Percentiles rank a stretch among this genome's conserved stretches.
Conservation (phyloP, 2,888 invertebrate genomes). For the Pyrrhosoma nymphula region DNA sequence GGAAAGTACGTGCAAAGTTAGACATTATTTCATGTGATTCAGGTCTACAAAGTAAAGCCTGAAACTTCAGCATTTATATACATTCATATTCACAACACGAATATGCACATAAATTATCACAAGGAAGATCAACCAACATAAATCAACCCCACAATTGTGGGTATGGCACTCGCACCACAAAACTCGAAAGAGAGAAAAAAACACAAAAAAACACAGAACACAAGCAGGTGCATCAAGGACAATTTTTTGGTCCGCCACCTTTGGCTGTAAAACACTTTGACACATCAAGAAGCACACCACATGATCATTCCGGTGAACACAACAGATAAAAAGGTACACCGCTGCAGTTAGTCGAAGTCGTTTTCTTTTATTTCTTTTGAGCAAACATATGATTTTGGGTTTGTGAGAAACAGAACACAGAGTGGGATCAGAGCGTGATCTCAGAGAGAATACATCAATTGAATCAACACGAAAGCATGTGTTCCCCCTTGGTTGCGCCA, state of each 20-base stretch:
- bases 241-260: not conserved
- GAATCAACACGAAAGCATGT: not conserved
- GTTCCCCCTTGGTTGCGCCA: not conserved
- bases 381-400: not conserved
- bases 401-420: not conserved
- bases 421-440: not conserved
- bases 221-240: not conserved
- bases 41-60: too few relatives aligned
- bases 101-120: too few relatives aligned
- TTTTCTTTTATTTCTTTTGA: not conserved
- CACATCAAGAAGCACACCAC: not conserved
- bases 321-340: not conserved
- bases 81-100: too few relatives aligned
- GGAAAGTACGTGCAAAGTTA: too few relatives aligned
- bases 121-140: too few relatives aligned
- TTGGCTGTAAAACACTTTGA: not conserved
- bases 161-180: not conserved
- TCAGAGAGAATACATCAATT: too few relatives aligned
- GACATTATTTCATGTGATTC: too few relatives aligned
- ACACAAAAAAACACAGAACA: not conserved
- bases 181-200: not conserved
- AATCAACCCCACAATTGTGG: too few relatives aligned
- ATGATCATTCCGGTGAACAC: not conserved
- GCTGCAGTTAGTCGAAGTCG: conserved; percentile 2
- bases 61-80: too few relatives aligned